Percentiles rank a stretch among this genome's conserved stretches.
These are phyloP conservation scores for Hoplostethus mediterraneus DNA, from an alignment of 2,797 vertebrate species.

Conservation along the genomic window DNA sequence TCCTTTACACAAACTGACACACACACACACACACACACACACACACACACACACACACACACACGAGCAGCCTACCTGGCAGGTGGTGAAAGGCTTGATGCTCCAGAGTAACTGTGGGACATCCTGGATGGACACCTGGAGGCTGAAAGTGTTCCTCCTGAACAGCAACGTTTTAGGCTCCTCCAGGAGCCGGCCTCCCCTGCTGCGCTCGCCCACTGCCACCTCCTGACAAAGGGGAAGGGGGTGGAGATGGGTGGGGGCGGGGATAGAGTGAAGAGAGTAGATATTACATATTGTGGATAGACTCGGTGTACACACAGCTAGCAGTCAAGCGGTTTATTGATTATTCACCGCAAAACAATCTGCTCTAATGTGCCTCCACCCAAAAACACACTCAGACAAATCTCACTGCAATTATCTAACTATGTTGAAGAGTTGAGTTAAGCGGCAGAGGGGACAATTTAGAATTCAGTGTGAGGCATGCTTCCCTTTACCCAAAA, in stretches of 20 bases:
- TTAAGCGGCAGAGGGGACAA: no score
- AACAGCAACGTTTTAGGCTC: conserved; percentile 95
- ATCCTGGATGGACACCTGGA: conserved; percentile 97
- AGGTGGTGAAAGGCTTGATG: conserved; percentile 98
- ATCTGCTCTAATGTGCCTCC: no score
- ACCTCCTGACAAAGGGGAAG: conserved; percentile 70
- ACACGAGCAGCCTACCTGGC: conserved; percentile 86
- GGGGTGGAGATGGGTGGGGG: background rate
- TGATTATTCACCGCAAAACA: background rate
- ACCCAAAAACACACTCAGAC: no score
- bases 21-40: background rate
- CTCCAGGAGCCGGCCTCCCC: conserved; percentile 93
- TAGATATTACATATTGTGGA: conserved; percentile 2
- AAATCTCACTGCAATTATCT: no score
- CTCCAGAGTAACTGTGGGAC: conserved; percentile 96
- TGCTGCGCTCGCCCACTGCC: conserved; percentile 76
- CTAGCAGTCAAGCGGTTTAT: background rate
- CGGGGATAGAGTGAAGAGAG: background rate
- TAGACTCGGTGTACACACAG: background rate
- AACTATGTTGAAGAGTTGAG: no score
- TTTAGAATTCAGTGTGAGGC: no score
- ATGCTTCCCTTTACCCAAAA: no score
- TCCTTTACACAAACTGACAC: background rate
- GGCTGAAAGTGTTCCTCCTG: conserved; percentile 92
- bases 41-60: background rate